Percentiles rank a stretch among this genome's conserved stretches.
Conservation (phyloP, 2,797 vertebrate genomes). For the Artibeus lituratus region DNA sequence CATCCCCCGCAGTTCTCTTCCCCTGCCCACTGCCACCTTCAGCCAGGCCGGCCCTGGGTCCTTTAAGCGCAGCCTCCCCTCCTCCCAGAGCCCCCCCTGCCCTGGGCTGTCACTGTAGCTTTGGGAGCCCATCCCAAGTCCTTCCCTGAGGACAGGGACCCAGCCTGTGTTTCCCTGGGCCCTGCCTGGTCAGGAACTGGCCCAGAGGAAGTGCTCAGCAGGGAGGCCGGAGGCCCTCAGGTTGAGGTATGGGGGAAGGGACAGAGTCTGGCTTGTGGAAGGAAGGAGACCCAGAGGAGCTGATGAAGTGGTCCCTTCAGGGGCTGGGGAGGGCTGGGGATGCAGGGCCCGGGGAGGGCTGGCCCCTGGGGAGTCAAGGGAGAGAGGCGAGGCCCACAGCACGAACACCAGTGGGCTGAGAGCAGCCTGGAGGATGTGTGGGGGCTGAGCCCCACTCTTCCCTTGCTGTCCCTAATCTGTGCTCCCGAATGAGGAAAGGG, state of each 20-base stretch:
- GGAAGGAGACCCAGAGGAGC: not conserved
- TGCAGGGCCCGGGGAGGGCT: not conserved
- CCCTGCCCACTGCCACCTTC: not conserved
- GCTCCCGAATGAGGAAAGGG: not conserved
- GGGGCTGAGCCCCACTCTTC: not conserved
- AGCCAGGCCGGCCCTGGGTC: not conserved
- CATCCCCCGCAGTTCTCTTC: too few relatives aligned
- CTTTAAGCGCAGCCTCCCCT: not conserved
- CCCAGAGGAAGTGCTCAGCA: not conserved
- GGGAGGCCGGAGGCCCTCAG: not conserved
- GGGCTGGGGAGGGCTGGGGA: not conserved
- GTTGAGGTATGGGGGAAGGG: not conserved
- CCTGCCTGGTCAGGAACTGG: not conserved
- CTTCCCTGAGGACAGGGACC: not conserved
- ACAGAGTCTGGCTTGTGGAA: not conserved
- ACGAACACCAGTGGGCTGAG: too few relatives aligned
- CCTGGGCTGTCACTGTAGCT: not conserved
- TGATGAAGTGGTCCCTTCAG: not conserved
- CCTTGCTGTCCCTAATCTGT: not conserved
- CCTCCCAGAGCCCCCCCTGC: too few relatives aligned
- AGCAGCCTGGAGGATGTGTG: not conserved
- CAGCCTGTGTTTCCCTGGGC: not conserved
- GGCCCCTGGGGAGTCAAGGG: not conserved
- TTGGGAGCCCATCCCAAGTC: not conserved
- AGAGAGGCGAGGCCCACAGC: not conserved